These are phyloP conservation scores for Andrena chrysosceles DNA, from an alignment of 2,888 invertebrate genomes.

Conservation along the genomic window DNA sequence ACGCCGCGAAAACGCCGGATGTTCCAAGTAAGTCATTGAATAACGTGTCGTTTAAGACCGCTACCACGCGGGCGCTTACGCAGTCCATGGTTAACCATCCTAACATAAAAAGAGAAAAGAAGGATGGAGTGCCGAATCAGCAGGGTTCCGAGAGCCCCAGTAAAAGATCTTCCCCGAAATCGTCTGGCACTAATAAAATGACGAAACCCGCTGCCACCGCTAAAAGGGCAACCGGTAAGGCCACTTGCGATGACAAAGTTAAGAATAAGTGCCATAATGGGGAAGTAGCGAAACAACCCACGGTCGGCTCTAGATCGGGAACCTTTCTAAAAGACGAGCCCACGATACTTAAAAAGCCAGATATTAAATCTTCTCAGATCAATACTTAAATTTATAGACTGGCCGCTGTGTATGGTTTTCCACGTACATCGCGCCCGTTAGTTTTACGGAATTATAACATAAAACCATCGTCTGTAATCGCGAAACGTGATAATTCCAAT, in stretches of 20 bases:
- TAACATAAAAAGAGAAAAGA: slow-evolving; percentile 74
- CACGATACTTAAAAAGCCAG: slow-evolving; percentile 86
- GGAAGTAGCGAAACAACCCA: slow-evolving; percentile 81
- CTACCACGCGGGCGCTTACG: slow-evolving; percentile 68
- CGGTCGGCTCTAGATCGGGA: slow-evolving; percentile 88
- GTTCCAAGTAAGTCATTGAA: slow-evolving; percentile 80
- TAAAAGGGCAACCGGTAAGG: slow-evolving; percentile 67
- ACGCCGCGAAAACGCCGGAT: slow-evolving; percentile 86
- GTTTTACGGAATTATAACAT: slow-evolving; percentile 47
- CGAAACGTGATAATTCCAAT: slow-evolving; percentile 75
- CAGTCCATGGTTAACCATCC: slow-evolving; percentile 65
- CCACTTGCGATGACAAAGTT: slow-evolving; percentile 72
- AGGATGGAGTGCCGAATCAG: slow-evolving; percentile 73
- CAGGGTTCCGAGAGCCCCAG: slow-evolving; percentile 79
- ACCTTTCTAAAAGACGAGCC: slow-evolving; percentile 92
- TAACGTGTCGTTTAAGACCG: slow-evolving; percentile 55
- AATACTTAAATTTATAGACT: slow-evolving; percentile 75
- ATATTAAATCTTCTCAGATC: slow-evolving; percentile 81
- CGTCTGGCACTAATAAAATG: slow-evolving; percentile 70
- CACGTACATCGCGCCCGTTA: slow-evolving; percentile 36
- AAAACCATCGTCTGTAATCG: slow-evolving; percentile 49
- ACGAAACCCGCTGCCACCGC: slow-evolving; percentile 67
- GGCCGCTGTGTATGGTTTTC: slow-evolving; percentile 44
- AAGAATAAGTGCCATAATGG: slow-evolving; percentile 80
- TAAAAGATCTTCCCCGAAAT: slow-evolving; percentile 81